Percentiles rank a stretch among this genome's conserved stretches.
These are phyloP conservation scores for Orussus abietinus DNA, from an alignment of 1,140 invertebrate genomes.

Conservation along the genomic window DNA sequence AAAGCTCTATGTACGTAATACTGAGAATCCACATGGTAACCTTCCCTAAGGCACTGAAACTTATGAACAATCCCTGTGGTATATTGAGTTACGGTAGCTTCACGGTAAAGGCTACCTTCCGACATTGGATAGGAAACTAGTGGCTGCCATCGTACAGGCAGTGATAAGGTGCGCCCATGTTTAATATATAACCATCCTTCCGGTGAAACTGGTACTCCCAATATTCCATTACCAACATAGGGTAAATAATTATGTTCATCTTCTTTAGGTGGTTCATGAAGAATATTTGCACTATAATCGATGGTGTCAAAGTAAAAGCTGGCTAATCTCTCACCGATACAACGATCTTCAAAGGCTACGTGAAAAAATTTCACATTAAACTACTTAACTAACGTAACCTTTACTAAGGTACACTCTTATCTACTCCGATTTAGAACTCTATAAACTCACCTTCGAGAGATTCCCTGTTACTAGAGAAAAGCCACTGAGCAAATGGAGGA, in stretches of 20 bases:
- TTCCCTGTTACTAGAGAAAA: conserved; percentile 52
- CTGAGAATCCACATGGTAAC: conserved; percentile 64
- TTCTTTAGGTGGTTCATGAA: conserved; percentile 55
- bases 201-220: conserved; percentile 63
- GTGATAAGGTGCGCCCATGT: conserved; percentile 65
- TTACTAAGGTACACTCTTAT: no score
- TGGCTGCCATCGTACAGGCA: conserved; percentile 71
- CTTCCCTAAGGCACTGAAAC: conserved; percentile 63
- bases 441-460: conserved; percentile 47
- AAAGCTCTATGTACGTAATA: conserved; percentile 77
- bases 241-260: conserved; percentile 64
- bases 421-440: no score
- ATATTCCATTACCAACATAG: conserved; percentile 76
- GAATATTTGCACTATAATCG: conserved; percentile 68
- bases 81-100: conserved; percentile 65
- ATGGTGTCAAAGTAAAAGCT: conserved; percentile 58
- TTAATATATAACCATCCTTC: conserved; percentile 68
- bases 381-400: no score
- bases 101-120: conserved; percentile 48
- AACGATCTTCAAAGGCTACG: conserved; percentile 59
- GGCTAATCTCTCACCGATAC: conserved; percentile 62
- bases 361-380: conserved; percentile 8
- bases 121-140: conserved; percentile 60
- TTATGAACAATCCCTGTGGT: conserved; percentile 65
- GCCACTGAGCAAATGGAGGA: conserved; percentile 60